These are phyloP conservation scores for Amyelois transitella DNA, from an alignment of 1,140 invertebrate species.

Conservation along the genomic window DNA sequence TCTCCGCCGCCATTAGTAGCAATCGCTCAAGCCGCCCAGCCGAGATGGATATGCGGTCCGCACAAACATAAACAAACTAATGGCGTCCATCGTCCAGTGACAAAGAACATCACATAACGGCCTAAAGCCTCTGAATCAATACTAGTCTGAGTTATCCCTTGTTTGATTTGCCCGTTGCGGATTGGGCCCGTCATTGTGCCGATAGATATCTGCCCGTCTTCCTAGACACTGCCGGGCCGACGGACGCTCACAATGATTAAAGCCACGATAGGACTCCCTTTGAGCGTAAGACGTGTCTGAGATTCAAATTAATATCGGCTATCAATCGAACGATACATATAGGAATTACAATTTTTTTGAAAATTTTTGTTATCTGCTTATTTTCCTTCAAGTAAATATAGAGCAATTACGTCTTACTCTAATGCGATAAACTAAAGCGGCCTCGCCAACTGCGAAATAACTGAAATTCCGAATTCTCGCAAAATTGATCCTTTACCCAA, in stretches of 20 bases:
- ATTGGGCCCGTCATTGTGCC: constrained; percentile 12
- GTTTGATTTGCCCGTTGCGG: constrained; percentile 16
- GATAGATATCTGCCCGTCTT: constrained; percentile 13
- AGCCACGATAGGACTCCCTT: constrained; percentile 5
- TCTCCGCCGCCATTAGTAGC: constrained; percentile 42
- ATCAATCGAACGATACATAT: neutral
- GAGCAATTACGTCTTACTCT: neutral
- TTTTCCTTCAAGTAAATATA: too few species aligned
- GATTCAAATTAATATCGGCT: neutral
- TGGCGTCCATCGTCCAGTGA: constrained; percentile 29
- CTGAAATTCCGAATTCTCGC: constrained; percentile 1
- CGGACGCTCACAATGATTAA: constrained; percentile 12
- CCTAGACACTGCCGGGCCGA: too few species aligned
- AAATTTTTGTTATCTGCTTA: too few species aligned
- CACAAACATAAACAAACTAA: constrained; percentile 48
- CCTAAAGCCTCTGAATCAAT: constrained; percentile 29
- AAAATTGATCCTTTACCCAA: constrained; percentile 26
- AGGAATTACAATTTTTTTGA: neutral
- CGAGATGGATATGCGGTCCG: constrained; percentile 36
- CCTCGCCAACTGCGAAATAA: constrained; percentile 1
- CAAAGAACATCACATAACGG: constrained; percentile 38
- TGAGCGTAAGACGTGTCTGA: neutral
- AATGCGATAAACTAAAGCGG: neutral
- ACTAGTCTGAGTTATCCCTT: constrained; percentile 17
- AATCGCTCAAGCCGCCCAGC: constrained; percentile 37